A percentile compares a stretch with the other conserved stretches of the same genome.
These are phyloP conservation scores for Lacerta bilineata DNA, from an alignment of 2,797 vertebrate species.

Conservation along the genomic window DNA sequence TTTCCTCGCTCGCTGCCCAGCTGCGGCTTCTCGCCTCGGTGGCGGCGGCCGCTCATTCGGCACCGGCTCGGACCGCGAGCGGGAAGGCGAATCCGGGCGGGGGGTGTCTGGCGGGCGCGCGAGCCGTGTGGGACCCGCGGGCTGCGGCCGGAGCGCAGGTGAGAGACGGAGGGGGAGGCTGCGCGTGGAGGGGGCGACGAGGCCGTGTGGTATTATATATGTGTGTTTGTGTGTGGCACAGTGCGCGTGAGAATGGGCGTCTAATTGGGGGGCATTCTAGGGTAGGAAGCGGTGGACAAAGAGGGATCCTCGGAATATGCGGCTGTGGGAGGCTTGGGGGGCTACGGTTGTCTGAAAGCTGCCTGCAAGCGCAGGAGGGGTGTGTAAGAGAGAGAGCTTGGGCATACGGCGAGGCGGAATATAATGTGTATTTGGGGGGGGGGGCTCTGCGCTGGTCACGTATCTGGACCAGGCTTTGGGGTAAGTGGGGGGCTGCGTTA, in stretches of 20 bases:
- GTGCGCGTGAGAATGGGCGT: not conserved
- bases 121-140: not conserved
- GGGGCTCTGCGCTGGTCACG: not conserved
- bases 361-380: not conserved
- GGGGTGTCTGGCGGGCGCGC: not conserved
- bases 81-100: not conserved
- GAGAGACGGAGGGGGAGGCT: not conserved
- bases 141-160: conserved; percentile 19
- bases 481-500: not conserved
- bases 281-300: not conserved
- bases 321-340: not conserved
- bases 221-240: not conserved
- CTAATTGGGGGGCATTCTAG: not conserved
- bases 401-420: not conserved
- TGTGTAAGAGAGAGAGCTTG: not conserved
- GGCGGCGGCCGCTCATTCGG: conserved; percentile 1
- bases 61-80: conserved; percentile 4
- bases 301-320: not conserved
- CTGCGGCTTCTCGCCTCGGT: conserved; percentile 24
- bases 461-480: not conserved
- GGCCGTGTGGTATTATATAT: not conserved
- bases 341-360: not conserved
- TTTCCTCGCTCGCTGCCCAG: not conserved
- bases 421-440: too few species aligned
- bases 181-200: not conserved